Conservation (phyloP, 2,113 vertebrate genomes). For the Pandion haliaetus region DNA sequence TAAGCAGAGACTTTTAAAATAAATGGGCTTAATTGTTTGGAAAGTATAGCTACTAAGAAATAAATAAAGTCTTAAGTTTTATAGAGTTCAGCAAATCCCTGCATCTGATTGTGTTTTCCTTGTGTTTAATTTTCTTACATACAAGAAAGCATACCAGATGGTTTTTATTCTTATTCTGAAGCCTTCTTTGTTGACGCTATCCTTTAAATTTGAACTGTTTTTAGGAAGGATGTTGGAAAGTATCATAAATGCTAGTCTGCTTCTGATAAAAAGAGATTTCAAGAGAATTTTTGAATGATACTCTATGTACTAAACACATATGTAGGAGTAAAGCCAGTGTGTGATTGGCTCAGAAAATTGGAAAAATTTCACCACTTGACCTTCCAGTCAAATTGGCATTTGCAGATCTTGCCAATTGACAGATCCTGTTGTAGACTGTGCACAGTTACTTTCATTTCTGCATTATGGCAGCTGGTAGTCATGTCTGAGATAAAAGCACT, state of each 20-base stretch:
- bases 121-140: background rate
- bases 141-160: fast-evolving
- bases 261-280: background rate
- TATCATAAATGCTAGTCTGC: background rate
- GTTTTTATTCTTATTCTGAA: background rate
- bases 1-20: background rate
- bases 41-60: background rate
- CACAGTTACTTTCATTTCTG: background rate
- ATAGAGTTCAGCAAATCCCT: background rate
- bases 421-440: background rate
- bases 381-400: background rate
- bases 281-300: background rate
- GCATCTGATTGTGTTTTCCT: background rate
- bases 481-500: background rate
- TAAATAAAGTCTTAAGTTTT: background rate
- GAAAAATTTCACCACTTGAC: background rate
- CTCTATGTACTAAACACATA: background rate
- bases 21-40: background rate
- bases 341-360: background rate
- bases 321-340: background rate
- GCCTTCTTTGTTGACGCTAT: background rate
- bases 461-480: background rate
- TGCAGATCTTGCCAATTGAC: background rate
- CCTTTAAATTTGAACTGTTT: background rate
- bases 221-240: background rate